Conservation (phyloP, 2,797 vertebrate species). For the Antennarius maculatus region DNA sequence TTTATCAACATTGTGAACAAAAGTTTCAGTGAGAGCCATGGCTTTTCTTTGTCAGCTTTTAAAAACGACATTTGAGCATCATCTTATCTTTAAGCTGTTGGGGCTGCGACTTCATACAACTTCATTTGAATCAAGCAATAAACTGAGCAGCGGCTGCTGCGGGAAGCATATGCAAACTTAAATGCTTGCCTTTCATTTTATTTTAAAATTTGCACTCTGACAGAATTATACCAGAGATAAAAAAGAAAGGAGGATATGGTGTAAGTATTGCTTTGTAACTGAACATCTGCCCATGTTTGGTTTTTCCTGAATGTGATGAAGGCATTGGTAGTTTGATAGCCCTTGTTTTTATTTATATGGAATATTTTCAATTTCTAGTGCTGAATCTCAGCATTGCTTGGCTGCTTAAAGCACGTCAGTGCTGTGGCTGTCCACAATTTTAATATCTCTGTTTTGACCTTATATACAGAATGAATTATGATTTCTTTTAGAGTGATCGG, state of each 20-base stretch:
- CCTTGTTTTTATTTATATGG: neutral
- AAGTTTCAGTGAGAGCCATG: conserved; percentile 15
- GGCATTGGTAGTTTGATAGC: conserved; percentile 15
- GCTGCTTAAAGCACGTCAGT: conserved; percentile 40
- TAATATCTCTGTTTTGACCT: conserved; percentile 22
- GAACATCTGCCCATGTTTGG: neutral
- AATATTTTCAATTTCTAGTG: conserved; percentile 18
- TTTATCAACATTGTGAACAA: conserved; percentile 21
- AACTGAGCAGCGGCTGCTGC: conserved; percentile 20
- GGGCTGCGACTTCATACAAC: conserved; percentile 11
- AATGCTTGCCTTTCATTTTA: conserved; percentile 24
- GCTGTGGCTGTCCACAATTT: conserved; percentile 23
- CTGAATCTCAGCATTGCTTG: conserved; percentile 35
- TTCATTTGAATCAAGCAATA: conserved; percentile 34
- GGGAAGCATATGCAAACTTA: conserved; percentile 35
- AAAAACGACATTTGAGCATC: conserved; percentile 21
- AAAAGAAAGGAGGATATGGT: neutral
- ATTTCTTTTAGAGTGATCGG: neutral
- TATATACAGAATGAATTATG: neutral
- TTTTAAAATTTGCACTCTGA: conserved; percentile 29
- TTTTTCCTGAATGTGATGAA: conserved; percentile 1
- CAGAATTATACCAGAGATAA: conserved; percentile 27
- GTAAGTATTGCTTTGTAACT: conserved; percentile 9
- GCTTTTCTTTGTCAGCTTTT: conserved; percentile 13
- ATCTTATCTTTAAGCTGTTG: conserved; percentile 20